Evolutionary conservation across 2,797 vertebrate species (phyloP), one percentile per base, ranked within the genome.

Genomic region (Trachops cirrhosus): DNA sequence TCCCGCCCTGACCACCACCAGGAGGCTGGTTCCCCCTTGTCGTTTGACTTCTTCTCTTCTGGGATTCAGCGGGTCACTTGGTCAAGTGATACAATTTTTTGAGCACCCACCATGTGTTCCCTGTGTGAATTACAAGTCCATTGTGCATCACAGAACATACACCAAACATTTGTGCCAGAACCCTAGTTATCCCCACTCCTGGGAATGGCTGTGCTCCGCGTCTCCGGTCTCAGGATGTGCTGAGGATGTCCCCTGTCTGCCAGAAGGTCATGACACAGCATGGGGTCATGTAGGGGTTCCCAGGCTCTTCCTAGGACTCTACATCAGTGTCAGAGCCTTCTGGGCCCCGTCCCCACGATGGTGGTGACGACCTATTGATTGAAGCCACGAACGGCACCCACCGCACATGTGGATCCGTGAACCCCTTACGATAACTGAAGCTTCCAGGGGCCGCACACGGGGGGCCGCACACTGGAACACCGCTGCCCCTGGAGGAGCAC

Each of bases 41-140:
- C 15, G 9, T 22, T 50, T 50, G 70, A 34, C 48, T 74, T 89
- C 80, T 18, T 46, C 18, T 67, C 62, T 75, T 64, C 37, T 71
- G 15, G 0, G 16, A 52, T 84, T 85, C n/a, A 68, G 34, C 48
- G 34, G 84, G 59, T 26, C 44, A 9, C 39, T 54, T 52, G 18
- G 79, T 52, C 86, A 50, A 57, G 34, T 46, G 54, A 80, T 75
- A 46, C 48, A n/a, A 46, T 29, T 54, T 88, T 90, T 34, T 34
- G 84, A 64, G 52, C 15, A n/a, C 57, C 50, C 77, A 62, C 82
- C 75, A 5, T 10, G 22, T 12, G 48, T 52, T 75, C 29, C 46
- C 34, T 48, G 2, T 37, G 46, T 52, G 48, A 91, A n/a, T 21
- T 39, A 8, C 10, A 18, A 93, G 32, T 19, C 29, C 34, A 19